Base-by-base conservation (phyloP, 35 echinoderm and acorn worm genomes). In the Stichopus chloronotus region DNA sequence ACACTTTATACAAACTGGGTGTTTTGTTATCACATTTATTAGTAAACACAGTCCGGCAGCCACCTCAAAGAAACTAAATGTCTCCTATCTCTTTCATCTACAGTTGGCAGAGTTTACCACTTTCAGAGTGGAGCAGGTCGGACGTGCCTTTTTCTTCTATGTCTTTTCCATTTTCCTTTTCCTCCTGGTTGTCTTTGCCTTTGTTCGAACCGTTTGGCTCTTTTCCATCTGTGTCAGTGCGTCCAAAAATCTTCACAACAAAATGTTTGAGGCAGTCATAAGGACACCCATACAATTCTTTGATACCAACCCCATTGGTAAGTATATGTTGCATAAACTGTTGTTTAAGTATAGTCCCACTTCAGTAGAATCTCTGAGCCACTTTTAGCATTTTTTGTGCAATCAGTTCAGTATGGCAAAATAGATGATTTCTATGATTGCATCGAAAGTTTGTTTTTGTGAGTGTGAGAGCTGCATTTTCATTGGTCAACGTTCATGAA, bases 221-320 rank as follows among this genome's bases (percentile, higher is more conserved):
- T 96, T 94, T 63, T 52, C 56, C 63, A 90, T 98, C 56, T 78
- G 78, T 6, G 88, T 98, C 79, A 94, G 83, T 20, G 93, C 97
- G 9, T 91, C 97, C 25, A 93, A 90, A 58, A 83, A 76, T 72
- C 95, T 98, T 12, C 97, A 98, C 88, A 98, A 98, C 82, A 59
- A 86, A 25, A 98, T 98, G 97, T 98, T 98, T 71, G 56, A 20
- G 4, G 78, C 97, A 12, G 79, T 98, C 74, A 92, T 98, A 86
- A 77, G 95, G 25, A 93, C 94, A 23, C 97, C 97, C 21, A 98
- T 98, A 91, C 65, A 93, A 56, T 98, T 98, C 59, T 98, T 94
- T 92, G 97, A 98, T 87, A 93, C 94, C 17, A 98, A 98, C 58
- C 97, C 97, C 4, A 86, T 96, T 30, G 97, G 97, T 98, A 87